These are phyloP conservation scores for Iphiclides podalirius DNA, from an alignment of 2,888 invertebrate genomes.

Conservation along the genomic window DNA sequence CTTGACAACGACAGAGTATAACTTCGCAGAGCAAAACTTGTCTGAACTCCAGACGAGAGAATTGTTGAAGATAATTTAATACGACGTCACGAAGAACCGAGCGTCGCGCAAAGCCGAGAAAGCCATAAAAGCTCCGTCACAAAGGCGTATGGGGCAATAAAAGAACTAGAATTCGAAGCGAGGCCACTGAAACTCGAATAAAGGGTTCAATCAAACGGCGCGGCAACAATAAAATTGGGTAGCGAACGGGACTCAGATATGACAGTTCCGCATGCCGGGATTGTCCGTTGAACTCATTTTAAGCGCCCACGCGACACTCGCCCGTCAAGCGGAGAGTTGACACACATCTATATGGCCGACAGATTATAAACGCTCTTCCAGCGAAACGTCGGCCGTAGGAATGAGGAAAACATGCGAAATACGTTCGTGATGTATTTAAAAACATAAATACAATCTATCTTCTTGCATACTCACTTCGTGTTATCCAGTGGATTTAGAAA, in stretches of 20 bases:
- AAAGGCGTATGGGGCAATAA: slow-evolving; percentile 15
- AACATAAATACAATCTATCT: too few relatives aligned
- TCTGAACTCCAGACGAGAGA: too few relatives aligned
- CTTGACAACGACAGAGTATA: too few relatives aligned
- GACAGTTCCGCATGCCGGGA: slow-evolving; percentile 63
- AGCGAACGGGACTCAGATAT: slow-evolving; percentile 27
- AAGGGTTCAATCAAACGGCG: slow-evolving; percentile 17
- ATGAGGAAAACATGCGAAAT: slow-evolving; percentile 7
- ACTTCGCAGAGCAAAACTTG: too few relatives aligned
- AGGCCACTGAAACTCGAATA: slow-evolving; percentile 14
- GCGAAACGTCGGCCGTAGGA: slow-evolving; percentile 1
- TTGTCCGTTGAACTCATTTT: slow-evolving; percentile 58
- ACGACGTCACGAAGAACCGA: too few relatives aligned
- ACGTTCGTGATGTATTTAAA: too few relatives aligned
- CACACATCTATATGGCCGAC: slow-evolving; percentile 12
- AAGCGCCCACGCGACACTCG: slow-evolving; percentile 46
- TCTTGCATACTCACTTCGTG: too few relatives aligned
- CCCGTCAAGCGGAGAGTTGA: slow-evolving; percentile 22
- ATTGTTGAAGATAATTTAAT: too few relatives aligned
- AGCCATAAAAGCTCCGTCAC: slow-evolving; percentile 3
- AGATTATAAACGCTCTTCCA: slow-evolving; percentile 17
- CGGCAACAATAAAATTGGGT: slow-evolving; percentile 29
- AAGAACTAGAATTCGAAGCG: neutral
- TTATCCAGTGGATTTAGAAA: too few relatives aligned
- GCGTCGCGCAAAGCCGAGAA: neutral